Conservation (phyloP, 1,140 invertebrate species). For the Scaptomyza graminum region DNA sequence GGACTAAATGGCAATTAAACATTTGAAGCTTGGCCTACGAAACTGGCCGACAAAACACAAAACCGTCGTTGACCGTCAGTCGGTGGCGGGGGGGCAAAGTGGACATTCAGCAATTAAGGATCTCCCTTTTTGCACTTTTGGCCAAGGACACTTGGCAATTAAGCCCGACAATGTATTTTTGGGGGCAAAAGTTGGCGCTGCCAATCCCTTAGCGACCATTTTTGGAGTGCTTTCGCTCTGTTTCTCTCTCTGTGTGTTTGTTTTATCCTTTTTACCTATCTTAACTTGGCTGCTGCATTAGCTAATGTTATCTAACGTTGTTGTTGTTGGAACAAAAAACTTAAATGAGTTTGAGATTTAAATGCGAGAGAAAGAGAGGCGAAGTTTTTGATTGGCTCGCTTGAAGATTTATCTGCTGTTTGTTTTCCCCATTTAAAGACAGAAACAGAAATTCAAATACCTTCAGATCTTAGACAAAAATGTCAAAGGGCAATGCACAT, state of each 20-base stretch:
- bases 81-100: not conserved
- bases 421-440: slow-evolving; percentile 7
- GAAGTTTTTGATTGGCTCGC: slow-evolving; percentile 70
- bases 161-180: slow-evolving; percentile 59
- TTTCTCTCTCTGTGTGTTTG: slow-evolving; percentile 1
- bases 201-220: slow-evolving; percentile 63
- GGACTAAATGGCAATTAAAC: slow-evolving; percentile 82
- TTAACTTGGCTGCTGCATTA: slow-evolving; percentile 30
- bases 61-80: slow-evolving; percentile 36
- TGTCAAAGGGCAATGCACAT: slow-evolving; percentile 53
- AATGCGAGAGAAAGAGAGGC: slow-evolving; percentile 52
- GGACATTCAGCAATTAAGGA: slow-evolving; percentile 61
- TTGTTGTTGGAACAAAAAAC: slow-evolving; percentile 44
- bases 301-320: not conserved
- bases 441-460: slow-evolving; percentile 55
- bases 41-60: slow-evolving; percentile 8
- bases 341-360: slow-evolving; percentile 78
- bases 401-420: slow-evolving; percentile 63
- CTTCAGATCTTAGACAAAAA: slow-evolving; percentile 46
- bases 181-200: slow-evolving; percentile 58
- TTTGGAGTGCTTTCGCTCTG: slow-evolving; percentile 9
- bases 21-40: slow-evolving; percentile 55
- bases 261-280: slow-evolving; percentile 79
- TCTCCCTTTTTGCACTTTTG: slow-evolving; percentile 60
- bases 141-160: slow-evolving; percentile 77